phyloP scores from a whole-genome alignment of 1,140 invertebrate genomes.

The Diploscapter pachys region DNA sequence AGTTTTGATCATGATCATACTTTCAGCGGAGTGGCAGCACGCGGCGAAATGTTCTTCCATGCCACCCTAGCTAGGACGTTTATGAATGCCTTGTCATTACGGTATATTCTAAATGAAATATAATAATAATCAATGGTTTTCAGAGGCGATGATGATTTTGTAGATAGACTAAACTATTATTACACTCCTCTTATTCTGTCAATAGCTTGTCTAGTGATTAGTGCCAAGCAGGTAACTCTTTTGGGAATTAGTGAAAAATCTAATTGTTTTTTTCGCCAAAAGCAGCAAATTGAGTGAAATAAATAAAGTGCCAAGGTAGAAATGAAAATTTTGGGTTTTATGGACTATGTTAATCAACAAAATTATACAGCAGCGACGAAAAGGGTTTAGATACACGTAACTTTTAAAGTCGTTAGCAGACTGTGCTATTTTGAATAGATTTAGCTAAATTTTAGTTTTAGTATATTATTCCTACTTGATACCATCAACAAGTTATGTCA shows the following conservation, averaged over 20 bases:
- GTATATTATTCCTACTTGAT: too few relatives aligned
- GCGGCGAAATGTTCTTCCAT: conserved; percentile 57
- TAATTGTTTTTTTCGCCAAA: neutral
- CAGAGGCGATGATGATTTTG: conserved; percentile 49
- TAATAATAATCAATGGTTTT: too few relatives aligned
- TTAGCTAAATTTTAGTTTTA: too few relatives aligned
- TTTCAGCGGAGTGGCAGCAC: conserved; percentile 16
- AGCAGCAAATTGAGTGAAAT: neutral
- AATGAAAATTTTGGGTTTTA: neutral
- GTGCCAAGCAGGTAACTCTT: conserved; percentile 52
- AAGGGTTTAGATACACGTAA: neutral
- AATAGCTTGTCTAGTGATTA: conserved; percentile 54
- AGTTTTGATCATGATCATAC: too few relatives aligned
- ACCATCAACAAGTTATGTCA: too few relatives aligned
- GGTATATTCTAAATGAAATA: conserved; percentile 1
- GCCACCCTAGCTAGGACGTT: conserved; percentile 55
- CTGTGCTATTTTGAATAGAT: too few relatives aligned
- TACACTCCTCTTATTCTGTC: conserved; percentile 59
- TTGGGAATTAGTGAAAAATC: neutral
- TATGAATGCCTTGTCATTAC: conserved; percentile 49
- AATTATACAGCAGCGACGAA: neutral
- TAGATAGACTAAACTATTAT: conserved; percentile 53
- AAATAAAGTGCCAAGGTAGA: neutral
- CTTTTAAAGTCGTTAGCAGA: neutral
- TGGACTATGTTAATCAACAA: neutral